Evolutionary conservation across 2,113 vertebrate species (phyloP), one percentile per base, ranked within the genome.

Genomic region (Paracanthobrama guichenoti): DNA sequence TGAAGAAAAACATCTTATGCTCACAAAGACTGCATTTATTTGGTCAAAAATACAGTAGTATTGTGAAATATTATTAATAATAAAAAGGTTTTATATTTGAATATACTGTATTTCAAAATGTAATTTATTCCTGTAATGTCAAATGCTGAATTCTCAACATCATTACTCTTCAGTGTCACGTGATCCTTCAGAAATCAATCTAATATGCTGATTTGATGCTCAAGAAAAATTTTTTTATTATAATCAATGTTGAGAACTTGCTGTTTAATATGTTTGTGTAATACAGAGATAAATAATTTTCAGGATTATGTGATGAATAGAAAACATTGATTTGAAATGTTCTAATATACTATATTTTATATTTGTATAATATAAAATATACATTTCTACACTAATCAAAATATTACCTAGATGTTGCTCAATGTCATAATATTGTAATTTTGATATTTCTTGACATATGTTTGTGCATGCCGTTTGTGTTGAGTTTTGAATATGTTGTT

Each of bases 341-440:
- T 67, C 18, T 35, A 67, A 67, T 35, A 10, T 69, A 42, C 31
- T 69, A 6, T 12, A 4, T 69, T 11, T 69, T 22, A 39, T 5
- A 39, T 18, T 67, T 12, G 4, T 39, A 4, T 69, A 6, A 42
- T 69, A 42, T 69, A 69, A 4, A 22, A 69, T n/a, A 22, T 69
- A 55, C 53, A 55, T 55, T 18, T 55, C 53, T 55, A 55, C 53
- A 22, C 18, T 55, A 12, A 69, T 42, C 66, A 42, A 42, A 42
- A 42, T n/a, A 69, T 69, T 22, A 42, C 64, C 64, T 69, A 69
- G 31, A 69, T 42, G 35, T 69, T 42, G 66, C 35, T 69, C 39
- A 69, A 12, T 69, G 20, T 71, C 67, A 42, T 71, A 42, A 42
- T 74, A 18, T 18, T 10, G 8, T 53, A 7, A 5, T 28, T 75